phyloP scores from a whole-genome alignment of 2,113 vertebrate genomes.

The Hyperopisus bebe region DNA sequence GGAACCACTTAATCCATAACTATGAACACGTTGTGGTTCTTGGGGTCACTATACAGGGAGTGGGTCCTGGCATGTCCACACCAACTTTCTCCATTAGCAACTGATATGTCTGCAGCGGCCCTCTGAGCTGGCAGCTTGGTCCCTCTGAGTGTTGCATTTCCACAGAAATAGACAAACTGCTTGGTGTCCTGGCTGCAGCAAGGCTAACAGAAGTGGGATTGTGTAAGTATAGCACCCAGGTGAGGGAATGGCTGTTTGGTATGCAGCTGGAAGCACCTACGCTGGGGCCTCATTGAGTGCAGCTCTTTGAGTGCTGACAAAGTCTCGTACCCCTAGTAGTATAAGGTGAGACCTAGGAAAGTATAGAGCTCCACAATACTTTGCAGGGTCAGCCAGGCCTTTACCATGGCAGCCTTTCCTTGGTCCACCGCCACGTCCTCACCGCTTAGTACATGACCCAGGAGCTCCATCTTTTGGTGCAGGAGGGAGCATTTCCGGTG shows the following conservation, averaged over 20 bases:
- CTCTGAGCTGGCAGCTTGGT: not conserved
- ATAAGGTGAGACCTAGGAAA: not conserved
- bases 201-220: not conserved
- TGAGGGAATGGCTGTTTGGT: not conserved
- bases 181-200: not conserved
- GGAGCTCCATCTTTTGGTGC: not conserved
- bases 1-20: not conserved
- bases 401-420: not conserved
- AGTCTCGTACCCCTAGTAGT: not conserved
- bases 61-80: not conserved
- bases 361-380: not conserved
- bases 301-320: not conserved
- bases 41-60: not conserved
- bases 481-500: not conserved
- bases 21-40: not conserved
- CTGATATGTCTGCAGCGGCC: not conserved
- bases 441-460: not conserved
- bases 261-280: not conserved
- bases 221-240: not conserved
- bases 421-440: not conserved
- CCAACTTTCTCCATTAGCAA: not conserved
- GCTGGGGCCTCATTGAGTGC: not conserved
- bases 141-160: not conserved
- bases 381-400: not conserved
- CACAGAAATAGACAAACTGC: not conserved